These are phyloP conservation scores for Oreochromis spilurus DNA, from an alignment of 2,113 vertebrate species.

Conservation along the genomic window DNA sequence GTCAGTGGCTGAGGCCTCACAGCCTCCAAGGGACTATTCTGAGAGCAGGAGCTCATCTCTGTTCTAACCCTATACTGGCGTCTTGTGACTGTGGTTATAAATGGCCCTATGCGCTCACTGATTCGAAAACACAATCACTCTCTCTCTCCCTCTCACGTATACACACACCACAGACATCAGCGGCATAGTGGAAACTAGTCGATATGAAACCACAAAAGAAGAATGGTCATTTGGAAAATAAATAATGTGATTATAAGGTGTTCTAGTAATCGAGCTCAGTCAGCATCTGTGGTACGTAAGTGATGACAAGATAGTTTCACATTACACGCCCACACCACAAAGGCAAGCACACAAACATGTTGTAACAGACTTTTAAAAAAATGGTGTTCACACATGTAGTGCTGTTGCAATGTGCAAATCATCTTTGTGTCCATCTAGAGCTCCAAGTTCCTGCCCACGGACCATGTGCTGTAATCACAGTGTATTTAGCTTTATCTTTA, in stretches of 20 bases:
- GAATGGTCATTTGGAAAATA: neutral
- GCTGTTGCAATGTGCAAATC: conserved; percentile 28
- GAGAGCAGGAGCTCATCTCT: conserved; percentile 70
- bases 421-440: conserved; percentile 2
- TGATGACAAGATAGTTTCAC: neutral
- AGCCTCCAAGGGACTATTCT: conserved; percentile 71
- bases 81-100: conserved; percentile 75
- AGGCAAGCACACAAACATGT: neutral
- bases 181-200: conserved; percentile 17
- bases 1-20: conserved; percentile 60
- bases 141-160: neutral
- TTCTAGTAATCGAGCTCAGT: neutral
- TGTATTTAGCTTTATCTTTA: conserved; percentile 71
- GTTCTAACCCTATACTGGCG: conserved; percentile 70
- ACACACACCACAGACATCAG: neutral
- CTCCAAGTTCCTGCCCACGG: conserved; percentile 47
- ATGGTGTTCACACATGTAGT: neutral
- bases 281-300: neutral
- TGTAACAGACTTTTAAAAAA: neutral
- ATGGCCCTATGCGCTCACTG: conserved; percentile 56
- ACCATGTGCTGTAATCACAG: conserved; percentile 65
- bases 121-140: conserved; percentile 45
- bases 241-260: neutral
- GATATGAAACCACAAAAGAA: conserved; percentile 17
- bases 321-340: neutral